Base-by-base conservation (phyloP, 2,888 invertebrate species). In the Nomada hirtipes region DNA sequence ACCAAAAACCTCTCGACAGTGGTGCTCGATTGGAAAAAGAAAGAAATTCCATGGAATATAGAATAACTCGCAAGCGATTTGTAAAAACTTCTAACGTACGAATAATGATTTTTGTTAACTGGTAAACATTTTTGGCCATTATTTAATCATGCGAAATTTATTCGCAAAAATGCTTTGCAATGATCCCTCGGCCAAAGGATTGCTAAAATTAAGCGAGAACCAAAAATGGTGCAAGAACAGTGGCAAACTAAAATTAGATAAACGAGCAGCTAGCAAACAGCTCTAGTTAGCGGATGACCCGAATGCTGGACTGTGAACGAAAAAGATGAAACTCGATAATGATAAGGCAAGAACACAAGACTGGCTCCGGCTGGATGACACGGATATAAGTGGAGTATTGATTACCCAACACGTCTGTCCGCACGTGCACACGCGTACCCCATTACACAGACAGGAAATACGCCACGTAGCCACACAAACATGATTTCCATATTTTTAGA, bases 311-410 rank as follows among this genome's bases (percentile, higher is more conserved):
- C 36, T 50, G 42, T 57, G 73, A 47, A 71, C 57, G 76, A 88
- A 89, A 90, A 90, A 84, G 77, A 85, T 73, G 80, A 89, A 86
- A 85, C 75, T 82, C 79, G 61, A 77, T 91, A 88, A 89, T 88
- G 89, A 91, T 89, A 89, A 89, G 89, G 82, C 86, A 85, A 83
- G 84, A 84, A 83, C 86, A 79, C 82, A 70, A 4, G 75, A 53
- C 55, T 64, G 82, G 74, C 82, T 84, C 76, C 79, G 55, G 65
- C 64, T 47, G 82, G 74, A 82, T 85, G 78, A 80, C 83, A 86
- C 67, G 79, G 59, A 86, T 87, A 87, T 88, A 86, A 89, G 87
- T 88, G 75, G 85, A 89, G 87, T 91, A 91, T 91, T 89, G 91
- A 91, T 91, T 88, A 85, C 75, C 70, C 68, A 81, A 82, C 76